These are phyloP conservation scores for Nowickia ferox DNA, from an alignment of 2,888 invertebrate genomes.

Conservation along the genomic window DNA sequence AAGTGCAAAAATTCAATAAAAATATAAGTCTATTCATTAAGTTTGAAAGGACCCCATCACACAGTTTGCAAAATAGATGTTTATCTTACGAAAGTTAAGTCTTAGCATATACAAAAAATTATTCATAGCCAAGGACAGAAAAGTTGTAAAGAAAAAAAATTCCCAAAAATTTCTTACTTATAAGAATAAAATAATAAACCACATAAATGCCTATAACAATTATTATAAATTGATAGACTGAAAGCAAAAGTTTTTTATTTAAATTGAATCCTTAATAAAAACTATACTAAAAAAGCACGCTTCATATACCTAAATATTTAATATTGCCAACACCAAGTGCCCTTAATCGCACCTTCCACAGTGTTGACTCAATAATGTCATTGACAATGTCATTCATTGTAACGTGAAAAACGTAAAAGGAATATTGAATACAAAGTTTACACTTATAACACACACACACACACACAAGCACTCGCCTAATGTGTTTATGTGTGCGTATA, in stretches of 20 bases:
- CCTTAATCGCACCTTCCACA: constrained; percentile 51
- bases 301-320: constrained; percentile 44
- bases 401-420: constrained; percentile 4
- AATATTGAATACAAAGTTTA: constrained; percentile 8
- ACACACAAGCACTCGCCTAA: too few species aligned
- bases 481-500: not conserved
- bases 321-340: constrained; percentile 24
- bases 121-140: too few species aligned
- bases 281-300: constrained; percentile 34
- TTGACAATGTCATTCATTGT: constrained; percentile 72
- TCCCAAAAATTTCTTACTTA: not conserved
- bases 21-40: too few species aligned
- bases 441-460: not conserved
- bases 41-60: too few species aligned
- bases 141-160: not conserved
- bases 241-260: not conserved
- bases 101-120: too few species aligned
- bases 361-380: constrained; percentile 70
- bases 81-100: too few species aligned
- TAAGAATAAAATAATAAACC: not conserved
- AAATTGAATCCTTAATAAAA: not conserved
- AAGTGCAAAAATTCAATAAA: too few species aligned
- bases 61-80: too few species aligned
- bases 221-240: not conserved
- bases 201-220: not conserved